Evolutionary conservation across 2,113 vertebrate species (phyloP).

Genomic region (Peucedramus taeniatus): DNA sequence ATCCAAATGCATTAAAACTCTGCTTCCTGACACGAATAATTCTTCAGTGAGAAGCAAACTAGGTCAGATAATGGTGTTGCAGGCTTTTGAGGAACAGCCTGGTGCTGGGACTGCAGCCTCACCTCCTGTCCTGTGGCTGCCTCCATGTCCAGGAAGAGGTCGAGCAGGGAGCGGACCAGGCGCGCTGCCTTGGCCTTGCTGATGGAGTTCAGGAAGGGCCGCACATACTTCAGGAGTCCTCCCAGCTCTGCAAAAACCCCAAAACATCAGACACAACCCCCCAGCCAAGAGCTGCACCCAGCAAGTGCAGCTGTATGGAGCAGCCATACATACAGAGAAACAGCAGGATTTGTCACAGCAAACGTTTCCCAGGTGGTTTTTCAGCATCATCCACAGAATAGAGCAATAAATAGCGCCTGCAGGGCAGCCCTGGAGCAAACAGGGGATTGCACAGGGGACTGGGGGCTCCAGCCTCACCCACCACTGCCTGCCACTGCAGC

Average conservation of each 20-base stretch:
- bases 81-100: neutral
- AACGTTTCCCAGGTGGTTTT: neutral
- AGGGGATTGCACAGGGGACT: too few species aligned
- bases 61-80: neutral
- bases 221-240: conserved; percentile 95
- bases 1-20: neutral
- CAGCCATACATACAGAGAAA: neutral
- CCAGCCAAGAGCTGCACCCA: neutral
- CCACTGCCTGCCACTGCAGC: neutral
- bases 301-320: too few species aligned
- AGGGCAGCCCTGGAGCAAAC: neutral
- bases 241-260: conserved; percentile 83
- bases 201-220: conserved; percentile 97
- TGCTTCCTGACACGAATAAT: neutral
- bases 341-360: neutral
- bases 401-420: neutral
- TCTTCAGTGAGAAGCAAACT: neutral
- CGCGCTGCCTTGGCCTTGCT: conserved; percentile 92
- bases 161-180: conserved; percentile 91
- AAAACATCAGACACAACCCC: neutral
- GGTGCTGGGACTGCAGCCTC: neutral
- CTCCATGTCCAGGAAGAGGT: conserved; percentile 98
- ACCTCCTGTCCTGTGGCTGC: conserved; percentile 98
- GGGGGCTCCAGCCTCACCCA: neutral
- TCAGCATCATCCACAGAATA: neutral